A percentile compares a stretch with the other conserved stretches of the same genome.
These are phyloP conservation scores for Drusus annulatus DNA, from an alignment of 1,140 invertebrate species.

Conservation along the genomic window DNA sequence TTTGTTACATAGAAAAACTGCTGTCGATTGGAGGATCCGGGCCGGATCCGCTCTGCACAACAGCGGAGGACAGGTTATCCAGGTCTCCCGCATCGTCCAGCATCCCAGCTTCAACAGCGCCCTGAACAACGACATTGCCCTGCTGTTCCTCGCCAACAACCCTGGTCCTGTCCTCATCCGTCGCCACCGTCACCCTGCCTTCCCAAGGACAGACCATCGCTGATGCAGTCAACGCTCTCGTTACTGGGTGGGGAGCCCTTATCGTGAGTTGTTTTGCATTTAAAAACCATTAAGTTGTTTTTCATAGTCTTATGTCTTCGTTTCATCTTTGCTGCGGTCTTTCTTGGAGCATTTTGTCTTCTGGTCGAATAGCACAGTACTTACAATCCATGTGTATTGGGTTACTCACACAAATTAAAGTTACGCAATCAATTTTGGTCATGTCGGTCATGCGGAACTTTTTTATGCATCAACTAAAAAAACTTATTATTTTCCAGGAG, in stretches of 20 bases:
- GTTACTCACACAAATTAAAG: too few relatives aligned
- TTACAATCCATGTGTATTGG: too few relatives aligned
- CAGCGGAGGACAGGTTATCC: conserved; percentile 46
- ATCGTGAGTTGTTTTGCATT: conserved; percentile 27
- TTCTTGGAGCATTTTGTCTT: too few relatives aligned
- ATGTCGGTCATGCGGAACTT: too few relatives aligned
- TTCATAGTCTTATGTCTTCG: too few relatives aligned
- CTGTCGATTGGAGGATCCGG: conserved; percentile 44
- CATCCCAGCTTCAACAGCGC: conserved; percentile 40
- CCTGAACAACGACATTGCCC: conserved; percentile 47
- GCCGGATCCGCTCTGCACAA: conserved; percentile 50
- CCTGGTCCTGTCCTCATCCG: conserved; percentile 16
- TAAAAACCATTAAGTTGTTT: background rate
- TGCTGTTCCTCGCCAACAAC: conserved; percentile 29
- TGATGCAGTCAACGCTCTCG: conserved; percentile 57
- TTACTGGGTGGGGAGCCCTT: conserved; percentile 67
- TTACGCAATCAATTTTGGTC: too few relatives aligned
- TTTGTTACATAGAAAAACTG: background rate
- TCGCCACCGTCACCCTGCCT: conserved; percentile 45
- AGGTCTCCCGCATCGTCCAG: conserved; percentile 33
- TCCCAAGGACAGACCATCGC: conserved; percentile 55
- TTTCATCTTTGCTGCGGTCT: too few relatives aligned
- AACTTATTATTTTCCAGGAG: conserved; percentile 37
- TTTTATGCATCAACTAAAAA: too few relatives aligned
- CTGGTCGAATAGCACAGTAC: too few relatives aligned